Evolutionary conservation across 53 echinoderm and acorn worm species (phyloP).

Genomic region (Holothuria leucospilota): DNA sequence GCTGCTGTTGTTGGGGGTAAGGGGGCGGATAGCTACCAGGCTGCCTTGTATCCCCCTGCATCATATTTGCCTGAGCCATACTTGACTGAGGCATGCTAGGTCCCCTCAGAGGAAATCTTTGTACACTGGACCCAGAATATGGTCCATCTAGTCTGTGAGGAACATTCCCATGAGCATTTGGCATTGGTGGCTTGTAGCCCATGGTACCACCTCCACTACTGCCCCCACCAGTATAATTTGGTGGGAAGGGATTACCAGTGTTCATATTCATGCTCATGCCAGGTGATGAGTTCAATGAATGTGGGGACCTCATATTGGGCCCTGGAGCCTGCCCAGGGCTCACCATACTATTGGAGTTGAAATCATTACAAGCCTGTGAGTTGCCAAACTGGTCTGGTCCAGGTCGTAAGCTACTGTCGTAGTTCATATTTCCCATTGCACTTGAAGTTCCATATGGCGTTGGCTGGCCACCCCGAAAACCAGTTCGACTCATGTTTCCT

Average conservation of each 20-base stretch:
- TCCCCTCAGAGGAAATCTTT: slow-evolving; percentile 33
- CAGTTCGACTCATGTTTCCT: slow-evolving; percentile 15
- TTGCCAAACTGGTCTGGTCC: slow-evolving; percentile 80
- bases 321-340: slow-evolving; percentile 60
- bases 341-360: slow-evolving; percentile 84
- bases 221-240: slow-evolving; percentile 26
- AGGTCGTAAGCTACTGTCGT: slow-evolving; percentile 40
- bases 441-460: slow-evolving; percentile 30
- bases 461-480: slow-evolving; percentile 13
- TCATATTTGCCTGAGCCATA: slow-evolving; percentile 45
- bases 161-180: slow-evolving; percentile 28
- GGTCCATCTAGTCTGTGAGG: slow-evolving; percentile 45
- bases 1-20: slow-evolving; percentile 56
- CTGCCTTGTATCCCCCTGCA: slow-evolving; percentile 20
- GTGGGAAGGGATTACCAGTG: slow-evolving; percentile 37
- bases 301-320: slow-evolving; percentile 57
- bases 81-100: slow-evolving; percentile 41
- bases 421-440: slow-evolving; percentile 54
- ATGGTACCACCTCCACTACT: slow-evolving; percentile 11
- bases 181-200: slow-evolving; percentile 38
- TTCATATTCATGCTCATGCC: slow-evolving; percentile 19
- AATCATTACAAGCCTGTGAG: slow-evolving; percentile 81
- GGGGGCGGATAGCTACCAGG: slow-evolving; percentile 40
- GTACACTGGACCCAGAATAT: slow-evolving; percentile 15
- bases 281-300: slow-evolving; percentile 3